Base-by-base conservation (phyloP, 2,113 vertebrate species). In the Bos javanicus region DNA sequence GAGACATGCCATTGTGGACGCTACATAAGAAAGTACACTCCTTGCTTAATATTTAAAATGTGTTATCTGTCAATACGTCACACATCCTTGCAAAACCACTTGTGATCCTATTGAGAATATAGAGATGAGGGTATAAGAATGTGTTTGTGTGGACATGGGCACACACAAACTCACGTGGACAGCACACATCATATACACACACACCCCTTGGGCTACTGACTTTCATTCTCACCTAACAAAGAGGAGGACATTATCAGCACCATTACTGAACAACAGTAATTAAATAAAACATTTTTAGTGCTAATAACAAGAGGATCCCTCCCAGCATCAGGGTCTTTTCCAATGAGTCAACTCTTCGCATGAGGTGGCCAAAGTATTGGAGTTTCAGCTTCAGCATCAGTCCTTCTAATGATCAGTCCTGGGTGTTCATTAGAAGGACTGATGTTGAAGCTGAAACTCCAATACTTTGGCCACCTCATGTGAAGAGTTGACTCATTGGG, bases 131-230 rank as follows among this genome's bases (percentile, higher is more conserved):
- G 50, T 54, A 4, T 16, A 23, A 4, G 26, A 10, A n/a, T 21
- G 3, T 6, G 14, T 43, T 30, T 46, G 30, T 48, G 39, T 39
- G 39, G 39, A 39, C 39, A 39, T 39, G 5, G 46, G 15, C 50
- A 36, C 21, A 23, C 3, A 1, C 14, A 16, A 1, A 12, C 4
- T 28, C 10, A 4, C 12, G 3, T 4, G 6, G 21, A 6, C 1
- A 39, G 33, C 6, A 8, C 9, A 43, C 21, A n/a, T 30, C 9
- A 21, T 19, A 54, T 33, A 36, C 33, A 36, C 4, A 26, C 2
- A 12, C 2, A 19, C 7, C 1, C 2, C n/a, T 25, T 8, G 3
- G 5, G 48, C 88, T 78, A 28, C 19, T 56, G 48, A 80, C 13
- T 54, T 84, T 26, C 8, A 2, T 16, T 15, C 7, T 88, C 10